A percentile compares a stretch with the other conserved stretches of the same genome.
These are phyloP conservation scores for Coccyzus lansbergi DNA, from an alignment of 2,797 vertebrate species.

Conservation along the genomic window DNA sequence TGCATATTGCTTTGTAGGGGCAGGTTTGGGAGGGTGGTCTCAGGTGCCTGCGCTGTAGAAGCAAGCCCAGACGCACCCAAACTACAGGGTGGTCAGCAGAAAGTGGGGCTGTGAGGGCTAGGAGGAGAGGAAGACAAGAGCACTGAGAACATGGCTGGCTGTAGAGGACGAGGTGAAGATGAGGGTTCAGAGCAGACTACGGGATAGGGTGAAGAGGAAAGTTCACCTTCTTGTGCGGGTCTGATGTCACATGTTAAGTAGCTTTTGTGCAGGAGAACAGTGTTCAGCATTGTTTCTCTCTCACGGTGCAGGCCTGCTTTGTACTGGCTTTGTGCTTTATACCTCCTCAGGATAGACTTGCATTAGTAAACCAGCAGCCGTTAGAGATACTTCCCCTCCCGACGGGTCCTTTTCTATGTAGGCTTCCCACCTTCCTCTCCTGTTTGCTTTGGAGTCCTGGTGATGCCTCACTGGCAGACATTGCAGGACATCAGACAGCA, in stretches of 20 bases:
- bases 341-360: fast-evolving
- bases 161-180: neutral
- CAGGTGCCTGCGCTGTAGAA: neutral
- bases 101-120: neutral
- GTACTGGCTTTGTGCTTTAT: fast-evolving
- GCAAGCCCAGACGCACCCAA: neutral
- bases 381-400: neutral
- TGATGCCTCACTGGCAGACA: neutral
- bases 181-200: neutral
- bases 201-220: neutral
- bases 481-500: neutral
- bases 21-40: neutral
- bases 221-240: neutral
- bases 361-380: fast-evolving
- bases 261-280: neutral
- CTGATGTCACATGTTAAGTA: neutral
- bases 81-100: neutral
- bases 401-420: neutral
- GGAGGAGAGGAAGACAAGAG: neutral
- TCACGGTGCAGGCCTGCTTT: neutral
- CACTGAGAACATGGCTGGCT: neutral
- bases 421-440: neutral
- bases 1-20: neutral
- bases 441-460: neutral
- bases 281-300: neutral